These are phyloP conservation scores for Sprattus sprattus DNA, from an alignment of 2,113 vertebrate species.

Conservation along the genomic window DNA sequence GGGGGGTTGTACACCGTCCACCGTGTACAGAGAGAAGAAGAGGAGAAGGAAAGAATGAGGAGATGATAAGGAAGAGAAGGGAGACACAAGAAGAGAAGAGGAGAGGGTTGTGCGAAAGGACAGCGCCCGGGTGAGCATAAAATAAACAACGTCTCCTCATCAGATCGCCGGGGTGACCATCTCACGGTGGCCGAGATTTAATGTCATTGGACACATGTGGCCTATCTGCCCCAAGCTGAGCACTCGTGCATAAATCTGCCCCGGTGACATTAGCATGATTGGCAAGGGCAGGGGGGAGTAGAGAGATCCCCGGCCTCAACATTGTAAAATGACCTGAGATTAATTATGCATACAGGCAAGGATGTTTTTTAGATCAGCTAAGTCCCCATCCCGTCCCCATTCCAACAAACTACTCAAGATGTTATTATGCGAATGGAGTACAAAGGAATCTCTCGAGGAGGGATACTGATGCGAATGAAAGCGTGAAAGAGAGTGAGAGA, in stretches of 20 bases:
- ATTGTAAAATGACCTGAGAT: conserved; percentile 57
- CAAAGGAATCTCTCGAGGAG: neutral
- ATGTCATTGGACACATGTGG: conserved; percentile 25
- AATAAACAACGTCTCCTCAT: neutral
- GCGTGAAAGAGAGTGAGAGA: neutral
- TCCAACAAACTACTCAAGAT: neutral
- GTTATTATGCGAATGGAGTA: neutral
- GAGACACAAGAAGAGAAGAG: neutral
- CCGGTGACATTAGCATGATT: conserved; percentile 47
- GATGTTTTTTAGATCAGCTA: conserved; percentile 56
- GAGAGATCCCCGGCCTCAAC: conserved; percentile 48
- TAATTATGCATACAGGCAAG: conserved; percentile 56
- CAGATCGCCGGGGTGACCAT: neutral
- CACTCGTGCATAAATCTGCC: conserved; percentile 13
- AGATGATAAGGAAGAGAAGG: neutral
- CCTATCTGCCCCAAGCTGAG: neutral
- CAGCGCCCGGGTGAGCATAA: neutral
- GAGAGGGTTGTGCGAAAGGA: neutral
- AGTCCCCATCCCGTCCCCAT: conserved; percentile 39
- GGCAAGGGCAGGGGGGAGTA: conserved; percentile 49
- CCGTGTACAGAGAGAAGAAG: too few species aligned
- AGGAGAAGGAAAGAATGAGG: too few species aligned
- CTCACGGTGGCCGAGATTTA: neutral
- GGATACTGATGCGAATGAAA: neutral
- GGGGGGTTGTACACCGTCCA: too few species aligned